A percentile compares a stretch with the other conserved stretches of the same genome.
phyloP scores from a whole-genome alignment of 2,888 invertebrate genomes.

The Tiphia femorata region DNA sequence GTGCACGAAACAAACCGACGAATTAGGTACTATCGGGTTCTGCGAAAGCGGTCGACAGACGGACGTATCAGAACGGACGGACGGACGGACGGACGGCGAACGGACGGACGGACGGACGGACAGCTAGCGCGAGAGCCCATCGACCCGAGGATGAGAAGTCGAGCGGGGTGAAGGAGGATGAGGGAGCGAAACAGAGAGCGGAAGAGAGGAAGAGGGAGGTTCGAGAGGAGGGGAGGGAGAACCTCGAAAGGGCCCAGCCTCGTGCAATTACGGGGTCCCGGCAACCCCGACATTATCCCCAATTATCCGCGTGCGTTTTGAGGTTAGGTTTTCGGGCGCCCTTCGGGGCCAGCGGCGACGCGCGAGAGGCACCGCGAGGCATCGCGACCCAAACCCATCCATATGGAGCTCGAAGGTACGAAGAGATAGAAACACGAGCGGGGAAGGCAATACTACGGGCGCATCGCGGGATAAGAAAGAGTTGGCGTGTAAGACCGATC shows the following conservation, averaged over 20 bases:
- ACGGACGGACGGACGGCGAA: conserved; percentile 18
- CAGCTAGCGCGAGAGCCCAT: conserved; percentile 45
- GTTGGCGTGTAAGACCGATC: conserved; percentile 28
- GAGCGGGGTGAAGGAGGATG: conserved; percentile 20
- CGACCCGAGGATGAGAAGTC: conserved; percentile 39
- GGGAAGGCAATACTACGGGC: conserved; percentile 9
- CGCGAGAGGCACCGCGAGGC: conserved; percentile 53
- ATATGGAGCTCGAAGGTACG: conserved; percentile 15
- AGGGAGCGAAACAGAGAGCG: conserved; percentile 28
- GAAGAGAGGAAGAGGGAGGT: conserved; percentile 19
- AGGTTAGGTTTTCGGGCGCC: conserved; percentile 61
- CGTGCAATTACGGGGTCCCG: conserved; percentile 64
- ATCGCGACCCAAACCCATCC: conserved; percentile 47
- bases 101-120: conserved; percentile 44
- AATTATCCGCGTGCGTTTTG: conserved; percentile 66
- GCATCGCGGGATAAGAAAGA: not conserved
- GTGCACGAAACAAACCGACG: conserved; percentile 61
- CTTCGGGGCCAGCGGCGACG: conserved; percentile 40
- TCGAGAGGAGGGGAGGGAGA: conserved; percentile 17
- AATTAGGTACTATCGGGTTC: conserved; percentile 62
- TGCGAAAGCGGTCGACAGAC: conserved; percentile 61
- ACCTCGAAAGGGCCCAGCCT: conserved; percentile 53
- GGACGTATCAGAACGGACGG: conserved; percentile 32
- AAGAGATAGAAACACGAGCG: conserved; percentile 1
- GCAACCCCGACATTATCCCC: conserved; percentile 67